These are phyloP conservation scores for Zosterops hypoxanthus DNA, from an alignment of 2,113 vertebrate genomes.

Conservation along the genomic window DNA sequence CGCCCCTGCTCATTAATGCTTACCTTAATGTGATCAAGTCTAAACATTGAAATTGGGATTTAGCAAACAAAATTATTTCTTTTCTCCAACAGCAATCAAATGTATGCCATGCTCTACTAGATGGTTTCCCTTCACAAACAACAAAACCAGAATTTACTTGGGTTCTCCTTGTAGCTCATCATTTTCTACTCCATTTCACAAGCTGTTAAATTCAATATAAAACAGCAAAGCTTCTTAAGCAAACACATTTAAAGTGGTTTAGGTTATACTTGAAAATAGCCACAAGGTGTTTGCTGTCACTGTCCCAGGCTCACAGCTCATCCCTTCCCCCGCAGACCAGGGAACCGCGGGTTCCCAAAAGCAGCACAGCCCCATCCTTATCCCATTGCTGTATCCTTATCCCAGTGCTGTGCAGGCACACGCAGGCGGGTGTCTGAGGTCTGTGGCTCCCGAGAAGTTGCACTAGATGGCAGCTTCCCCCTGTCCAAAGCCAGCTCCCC, in stretches of 20 bases:
- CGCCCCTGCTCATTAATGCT: neutral
- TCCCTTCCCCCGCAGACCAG: fast-evolving
- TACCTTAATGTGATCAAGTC: neutral
- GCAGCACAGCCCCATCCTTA: fast-evolving
- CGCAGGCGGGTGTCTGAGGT: fast-evolving
- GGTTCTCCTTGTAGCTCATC: neutral
- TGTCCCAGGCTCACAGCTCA: fast-evolving
- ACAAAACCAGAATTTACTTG: neutral
- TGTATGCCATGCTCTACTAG: neutral
- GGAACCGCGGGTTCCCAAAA: fast-evolving
- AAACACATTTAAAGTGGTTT: neutral
- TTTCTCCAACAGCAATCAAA: neutral
- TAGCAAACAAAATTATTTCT: neutral
- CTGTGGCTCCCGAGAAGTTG: neutral
- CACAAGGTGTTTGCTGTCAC: neutral
- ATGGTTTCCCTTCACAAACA: neutral
- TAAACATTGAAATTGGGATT: neutral
- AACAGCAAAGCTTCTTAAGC: neutral
- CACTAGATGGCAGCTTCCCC: conserved; percentile 31
- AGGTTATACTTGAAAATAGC: neutral
- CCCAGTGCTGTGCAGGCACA: fast-evolving
- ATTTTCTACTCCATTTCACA: neutral
- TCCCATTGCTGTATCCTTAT: fast-evolving
- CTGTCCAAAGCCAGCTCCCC: neutral
- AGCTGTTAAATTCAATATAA: neutral